A percentile compares a stretch with the other conserved stretches of the same genome.
Conservation (phyloP, 2,888 invertebrate genomes). For the Cheilosia impressa region DNA sequence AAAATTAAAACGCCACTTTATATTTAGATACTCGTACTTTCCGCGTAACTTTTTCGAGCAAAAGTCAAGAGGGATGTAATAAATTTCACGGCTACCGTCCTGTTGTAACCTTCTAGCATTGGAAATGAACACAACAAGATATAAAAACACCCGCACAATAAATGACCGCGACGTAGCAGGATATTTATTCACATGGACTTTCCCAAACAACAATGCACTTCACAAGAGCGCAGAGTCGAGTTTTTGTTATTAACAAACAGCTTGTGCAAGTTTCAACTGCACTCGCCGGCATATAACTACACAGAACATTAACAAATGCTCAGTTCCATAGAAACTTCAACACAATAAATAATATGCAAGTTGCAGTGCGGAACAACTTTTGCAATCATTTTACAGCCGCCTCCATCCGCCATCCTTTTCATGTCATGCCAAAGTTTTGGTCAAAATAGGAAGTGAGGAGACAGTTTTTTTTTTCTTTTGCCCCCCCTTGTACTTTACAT, state of each 20-base stretch:
- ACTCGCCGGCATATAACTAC: constrained; percentile 7
- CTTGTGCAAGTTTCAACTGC: constrained; percentile 54
- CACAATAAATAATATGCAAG: constrained; percentile 49
- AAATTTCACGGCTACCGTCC: constrained; percentile 9
- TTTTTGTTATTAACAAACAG: constrained; percentile 66
- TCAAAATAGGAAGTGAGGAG: constrained; percentile 7
- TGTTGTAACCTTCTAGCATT: constrained; percentile 7
- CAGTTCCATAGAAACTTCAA: constrained; percentile 36
- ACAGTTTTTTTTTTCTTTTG: neutral
- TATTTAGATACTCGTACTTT: neutral
- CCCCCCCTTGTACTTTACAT: neutral
- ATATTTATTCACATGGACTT: constrained; percentile 37
- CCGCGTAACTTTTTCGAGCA: neutral
- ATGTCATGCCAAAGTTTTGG: constrained; percentile 40
- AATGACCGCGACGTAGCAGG: neutral
- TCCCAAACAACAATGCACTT: constrained; percentile 26
- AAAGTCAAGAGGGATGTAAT: constrained; percentile 18
- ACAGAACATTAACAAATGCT: constrained; percentile 41
- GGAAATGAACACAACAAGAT: neutral
- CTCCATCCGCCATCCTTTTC: neutral
- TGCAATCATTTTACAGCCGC: constrained; percentile 58
- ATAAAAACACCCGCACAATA: neutral
- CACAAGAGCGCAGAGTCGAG: constrained; percentile 11
- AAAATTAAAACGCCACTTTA: neutral
- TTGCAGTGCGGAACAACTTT: constrained; percentile 49